A percentile compares a stretch with the other conserved stretches of the same genome.
Conservation (phyloP, 2,888 invertebrate genomes). For the Leptinotarsa haldemani region DNA sequence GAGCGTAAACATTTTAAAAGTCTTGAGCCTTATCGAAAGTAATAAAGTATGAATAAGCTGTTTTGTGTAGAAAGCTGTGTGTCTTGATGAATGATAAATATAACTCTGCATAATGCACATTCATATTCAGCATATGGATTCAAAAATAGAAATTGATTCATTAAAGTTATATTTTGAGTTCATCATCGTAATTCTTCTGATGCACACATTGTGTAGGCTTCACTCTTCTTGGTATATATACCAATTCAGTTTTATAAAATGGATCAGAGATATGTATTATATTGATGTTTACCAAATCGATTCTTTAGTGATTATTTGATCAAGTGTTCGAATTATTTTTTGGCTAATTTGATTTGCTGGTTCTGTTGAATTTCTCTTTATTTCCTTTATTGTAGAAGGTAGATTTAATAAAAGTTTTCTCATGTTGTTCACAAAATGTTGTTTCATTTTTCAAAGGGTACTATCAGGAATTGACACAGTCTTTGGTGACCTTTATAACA, state of each 20-base stretch:
- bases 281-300: conserved; percentile 47
- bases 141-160: background rate
- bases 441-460: conserved; percentile 15
- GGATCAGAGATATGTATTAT: conserved; percentile 29
- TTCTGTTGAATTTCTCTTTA: conserved; percentile 49
- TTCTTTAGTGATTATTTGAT: conserved; percentile 44
- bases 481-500: no score
- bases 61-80: conserved; percentile 1
- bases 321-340: conserved; percentile 41
- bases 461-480: no score
- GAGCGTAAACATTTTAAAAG: conserved; percentile 51
- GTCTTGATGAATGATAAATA: background rate
- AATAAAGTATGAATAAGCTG: conserved; percentile 40
- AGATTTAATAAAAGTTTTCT: conserved; percentile 57
- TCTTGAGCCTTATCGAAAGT: conserved; percentile 52
- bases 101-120: background rate
- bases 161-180: conserved; percentile 2
- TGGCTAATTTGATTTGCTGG: conserved; percentile 44
- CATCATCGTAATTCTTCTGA: conserved; percentile 14
- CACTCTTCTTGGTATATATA: conserved; percentile 23
- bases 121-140: background rate
- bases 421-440: conserved; percentile 48
- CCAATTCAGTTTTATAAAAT: conserved; percentile 34
- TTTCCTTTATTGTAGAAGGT: conserved; percentile 52
- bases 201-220: conserved; percentile 5